A percentile compares a stretch with the other conserved stretches of the same genome.
These are phyloP conservation scores for Aleiodes leptofemur DNA, from an alignment of 2,888 invertebrate genomes.

Conservation along the genomic window DNA sequence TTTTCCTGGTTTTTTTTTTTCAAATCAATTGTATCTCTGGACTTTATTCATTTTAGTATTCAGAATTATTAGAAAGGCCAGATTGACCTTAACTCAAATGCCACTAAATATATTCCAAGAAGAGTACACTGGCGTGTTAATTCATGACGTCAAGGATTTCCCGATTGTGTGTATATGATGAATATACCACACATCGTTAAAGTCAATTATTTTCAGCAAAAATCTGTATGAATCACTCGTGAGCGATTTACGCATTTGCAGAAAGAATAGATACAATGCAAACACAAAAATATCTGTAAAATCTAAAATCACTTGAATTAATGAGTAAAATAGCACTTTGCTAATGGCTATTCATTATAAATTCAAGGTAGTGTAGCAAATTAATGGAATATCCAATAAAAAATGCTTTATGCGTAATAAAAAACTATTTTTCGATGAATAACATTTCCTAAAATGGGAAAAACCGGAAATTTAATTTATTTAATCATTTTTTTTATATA, in stretches of 20 bases:
- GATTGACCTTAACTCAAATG: conserved; percentile 20
- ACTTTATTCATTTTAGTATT: not conserved
- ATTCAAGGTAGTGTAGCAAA: too few relatives aligned
- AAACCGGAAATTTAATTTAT: too few relatives aligned
- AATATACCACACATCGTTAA: not conserved
- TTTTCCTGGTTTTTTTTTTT: not conserved
- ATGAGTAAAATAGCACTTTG: too few relatives aligned
- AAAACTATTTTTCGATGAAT: too few relatives aligned
- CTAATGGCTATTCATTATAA: too few relatives aligned
- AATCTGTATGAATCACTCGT: not conserved
- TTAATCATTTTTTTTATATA: too few relatives aligned
- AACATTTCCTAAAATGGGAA: too few relatives aligned
- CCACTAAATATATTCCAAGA: conserved; percentile 20
- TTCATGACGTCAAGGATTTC: conserved; percentile 29
- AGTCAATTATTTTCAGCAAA: conserved; percentile 2
- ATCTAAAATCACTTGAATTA: too few relatives aligned
- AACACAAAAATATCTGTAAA: too few relatives aligned
- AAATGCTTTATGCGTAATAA: too few relatives aligned
- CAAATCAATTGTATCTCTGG: not conserved
- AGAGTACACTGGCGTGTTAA: conserved; percentile 8
- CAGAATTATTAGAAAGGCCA: not conserved
- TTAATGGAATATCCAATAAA: too few relatives aligned
- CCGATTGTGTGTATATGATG: conserved; percentile 8
- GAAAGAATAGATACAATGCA: too few relatives aligned
- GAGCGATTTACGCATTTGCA: not conserved